A percentile compares a stretch with the other conserved stretches of the same genome.
Conservation (phyloP, 2,797 vertebrate genomes). For the Premnoplex brunnescens region DNA sequence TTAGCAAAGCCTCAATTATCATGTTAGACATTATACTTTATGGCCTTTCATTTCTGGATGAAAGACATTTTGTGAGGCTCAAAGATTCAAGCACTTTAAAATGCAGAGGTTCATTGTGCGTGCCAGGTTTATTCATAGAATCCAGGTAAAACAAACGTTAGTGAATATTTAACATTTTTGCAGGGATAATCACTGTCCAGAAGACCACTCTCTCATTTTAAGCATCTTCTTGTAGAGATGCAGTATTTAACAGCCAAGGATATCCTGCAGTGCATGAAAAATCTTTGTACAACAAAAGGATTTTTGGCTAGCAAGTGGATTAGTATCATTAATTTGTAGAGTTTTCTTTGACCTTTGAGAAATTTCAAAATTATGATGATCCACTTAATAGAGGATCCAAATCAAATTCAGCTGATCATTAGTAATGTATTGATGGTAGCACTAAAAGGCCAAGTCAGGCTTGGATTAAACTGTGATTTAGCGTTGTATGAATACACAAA, state of each 20-base stretch:
- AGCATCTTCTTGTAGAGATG: neutral
- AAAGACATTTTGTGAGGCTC: neutral
- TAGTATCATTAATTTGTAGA: neutral
- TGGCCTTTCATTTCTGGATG: neutral
- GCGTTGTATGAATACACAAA: neutral
- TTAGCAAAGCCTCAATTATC: neutral
- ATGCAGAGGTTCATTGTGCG: neutral
- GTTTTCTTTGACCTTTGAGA: constrained; percentile 20
- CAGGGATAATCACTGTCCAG: neutral
- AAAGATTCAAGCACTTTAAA: neutral
- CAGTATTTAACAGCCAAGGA: neutral
- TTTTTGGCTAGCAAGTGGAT: neutral
- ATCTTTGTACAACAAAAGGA: neutral
- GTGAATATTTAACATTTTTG: neutral
- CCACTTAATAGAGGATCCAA: neutral
- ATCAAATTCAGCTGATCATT: neutral
- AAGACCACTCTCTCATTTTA: neutral
- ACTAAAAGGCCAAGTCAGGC: neutral
- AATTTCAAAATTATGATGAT: neutral
- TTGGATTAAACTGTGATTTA: neutral
- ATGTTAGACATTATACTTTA: neutral
- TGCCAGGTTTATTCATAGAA: neutral
- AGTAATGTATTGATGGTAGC: neutral
- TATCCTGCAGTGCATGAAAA: neutral
- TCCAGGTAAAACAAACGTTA: neutral